phyloP scores from a whole-genome alignment of 2,113 vertebrate species.

The Diphyllodes magnificus region DNA sequence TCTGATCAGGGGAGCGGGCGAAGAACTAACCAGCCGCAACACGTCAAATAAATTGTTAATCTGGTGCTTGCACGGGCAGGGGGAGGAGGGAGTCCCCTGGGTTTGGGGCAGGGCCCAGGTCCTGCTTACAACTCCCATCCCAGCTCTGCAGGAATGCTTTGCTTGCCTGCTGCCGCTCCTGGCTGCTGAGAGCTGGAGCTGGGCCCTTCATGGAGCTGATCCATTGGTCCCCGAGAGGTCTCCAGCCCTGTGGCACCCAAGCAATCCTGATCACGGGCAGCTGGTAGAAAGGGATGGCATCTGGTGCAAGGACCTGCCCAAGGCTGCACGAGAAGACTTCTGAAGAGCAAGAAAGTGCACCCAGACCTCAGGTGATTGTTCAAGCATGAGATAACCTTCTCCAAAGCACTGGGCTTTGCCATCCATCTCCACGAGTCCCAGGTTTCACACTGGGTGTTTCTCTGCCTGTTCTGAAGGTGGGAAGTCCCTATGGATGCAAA shows the following conservation, averaged over 20 bases:
- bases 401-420: background rate
- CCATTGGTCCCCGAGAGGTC: fast-evolving
- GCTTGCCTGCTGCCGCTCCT: background rate
- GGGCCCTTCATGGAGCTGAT: background rate
- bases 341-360: background rate
- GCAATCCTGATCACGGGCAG: background rate
- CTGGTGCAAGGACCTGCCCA: background rate
- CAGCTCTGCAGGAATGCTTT: background rate
- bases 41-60: slow-evolving; percentile 48
- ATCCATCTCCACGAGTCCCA: fast-evolving
- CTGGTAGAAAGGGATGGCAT: background rate
- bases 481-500: background rate
- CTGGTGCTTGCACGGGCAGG: slow-evolving; percentile 3
- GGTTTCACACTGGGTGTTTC: background rate
- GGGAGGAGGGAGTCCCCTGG: slow-evolving; percentile 26
- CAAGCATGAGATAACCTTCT: background rate
- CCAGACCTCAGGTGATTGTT: fast-evolving
- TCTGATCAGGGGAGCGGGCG: slow-evolving; percentile 31
- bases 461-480: background rate
- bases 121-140: background rate
- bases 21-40: slow-evolving; percentile 39
- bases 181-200: background rate
- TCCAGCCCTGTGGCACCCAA: background rate
- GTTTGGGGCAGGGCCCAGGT: slow-evolving; percentile 1
- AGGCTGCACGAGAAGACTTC: background rate